phyloP scores from a whole-genome alignment of 1,140 invertebrate genomes.

The Anastrepha obliqua region DNA sequence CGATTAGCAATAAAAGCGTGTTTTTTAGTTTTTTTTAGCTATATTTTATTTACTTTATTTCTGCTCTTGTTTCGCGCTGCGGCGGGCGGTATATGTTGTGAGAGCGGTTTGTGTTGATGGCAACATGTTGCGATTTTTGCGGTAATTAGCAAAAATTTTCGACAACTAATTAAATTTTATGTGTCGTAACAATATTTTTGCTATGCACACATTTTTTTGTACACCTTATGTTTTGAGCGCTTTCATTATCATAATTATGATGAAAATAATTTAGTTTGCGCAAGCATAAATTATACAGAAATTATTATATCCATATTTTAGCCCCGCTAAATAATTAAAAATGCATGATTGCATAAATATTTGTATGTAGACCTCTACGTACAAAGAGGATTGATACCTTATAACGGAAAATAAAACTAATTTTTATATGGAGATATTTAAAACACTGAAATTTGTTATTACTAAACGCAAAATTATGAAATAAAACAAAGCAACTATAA shows the following conservation, averaged over 20 bases:
- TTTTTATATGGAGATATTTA: no score
- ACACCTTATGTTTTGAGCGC: background rate
- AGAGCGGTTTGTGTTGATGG: slow-evolving; percentile 22
- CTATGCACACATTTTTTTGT: background rate
- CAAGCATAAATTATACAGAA: slow-evolving; percentile 24
- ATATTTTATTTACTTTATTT: background rate
- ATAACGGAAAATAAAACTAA: no score
- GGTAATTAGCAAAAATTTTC: slow-evolving; percentile 45
- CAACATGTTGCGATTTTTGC: slow-evolving; percentile 49
- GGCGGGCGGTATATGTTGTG: slow-evolving; percentile 16
- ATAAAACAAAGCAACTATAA: no score
- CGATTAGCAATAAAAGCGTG: no score
- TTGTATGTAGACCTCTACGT: no score
- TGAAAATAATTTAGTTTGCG: slow-evolving; percentile 10
- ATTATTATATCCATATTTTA: background rate
- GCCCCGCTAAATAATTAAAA: no score
- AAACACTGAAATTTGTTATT: no score
- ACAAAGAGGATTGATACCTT: no score
- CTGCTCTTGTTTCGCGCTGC: background rate
- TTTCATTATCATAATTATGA: background rate
- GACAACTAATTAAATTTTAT: background rate
- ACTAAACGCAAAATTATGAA: no score
- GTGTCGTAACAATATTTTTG: background rate
- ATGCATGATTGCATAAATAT: background rate
- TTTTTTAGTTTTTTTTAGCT: no score